Evolutionary conservation across 2,113 vertebrate species (phyloP).

Genomic region (Arvicanthis niloticus): DNA sequence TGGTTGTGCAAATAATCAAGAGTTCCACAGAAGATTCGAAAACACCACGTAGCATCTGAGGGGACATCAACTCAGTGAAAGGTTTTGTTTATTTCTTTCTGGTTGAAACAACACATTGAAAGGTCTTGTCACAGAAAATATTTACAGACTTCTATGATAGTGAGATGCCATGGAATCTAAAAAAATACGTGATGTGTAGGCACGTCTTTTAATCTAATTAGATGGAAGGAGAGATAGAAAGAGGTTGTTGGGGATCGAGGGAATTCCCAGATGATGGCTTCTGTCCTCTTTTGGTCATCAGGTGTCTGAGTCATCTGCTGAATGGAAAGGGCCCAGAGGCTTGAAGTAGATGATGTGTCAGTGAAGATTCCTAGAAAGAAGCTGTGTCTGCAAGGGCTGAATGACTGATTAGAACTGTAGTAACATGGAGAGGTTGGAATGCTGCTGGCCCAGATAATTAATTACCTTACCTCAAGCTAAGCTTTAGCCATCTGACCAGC

Average conservation of each 20-base stretch:
- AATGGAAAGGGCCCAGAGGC: not conserved
- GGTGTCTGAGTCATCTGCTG: not conserved
- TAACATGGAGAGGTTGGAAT: not conserved
- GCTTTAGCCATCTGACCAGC: not conserved
- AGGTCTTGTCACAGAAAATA: not conserved
- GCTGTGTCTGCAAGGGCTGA: not conserved
- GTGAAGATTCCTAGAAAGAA: not conserved
- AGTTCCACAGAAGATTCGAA: not conserved
- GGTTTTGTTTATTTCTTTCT: not conserved
- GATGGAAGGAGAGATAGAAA: not conserved
- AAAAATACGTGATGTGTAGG: not conserved
- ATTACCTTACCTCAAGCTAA: not conserved
- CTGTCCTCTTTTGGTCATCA: not conserved
- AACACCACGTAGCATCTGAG: not conserved
- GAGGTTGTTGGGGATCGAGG: not conserved
- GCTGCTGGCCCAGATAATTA: not conserved
- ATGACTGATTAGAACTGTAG: not conserved
- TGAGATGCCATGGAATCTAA: not conserved
- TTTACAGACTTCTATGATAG: not conserved
- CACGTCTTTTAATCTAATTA: not conserved
- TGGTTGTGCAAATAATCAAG: not conserved
- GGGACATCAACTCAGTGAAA: not conserved
- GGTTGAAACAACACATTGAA: not conserved
- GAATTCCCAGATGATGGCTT: not conserved
- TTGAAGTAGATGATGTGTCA: not conserved